phyloP scores from a whole-genome alignment of 1,140 invertebrate genomes.

The Calliopsis andreniformis region DNA sequence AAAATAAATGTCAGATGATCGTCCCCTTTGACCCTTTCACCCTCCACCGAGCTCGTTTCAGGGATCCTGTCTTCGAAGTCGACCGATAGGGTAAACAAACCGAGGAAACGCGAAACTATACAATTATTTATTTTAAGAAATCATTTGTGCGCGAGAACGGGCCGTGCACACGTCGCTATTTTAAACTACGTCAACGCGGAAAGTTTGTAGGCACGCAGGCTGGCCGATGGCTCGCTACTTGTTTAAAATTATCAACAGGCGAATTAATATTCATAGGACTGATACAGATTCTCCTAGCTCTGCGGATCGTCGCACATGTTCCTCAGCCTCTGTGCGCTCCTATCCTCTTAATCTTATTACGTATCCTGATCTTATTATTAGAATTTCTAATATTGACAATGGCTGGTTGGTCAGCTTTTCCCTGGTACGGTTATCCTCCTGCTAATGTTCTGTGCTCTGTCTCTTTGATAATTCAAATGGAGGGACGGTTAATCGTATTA shows the following conservation, averaged over 20 bases:
- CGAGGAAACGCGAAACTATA: not conserved
- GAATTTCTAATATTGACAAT: conserved; percentile 30
- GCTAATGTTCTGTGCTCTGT: too few relatives aligned
- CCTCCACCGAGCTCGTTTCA: too few relatives aligned
- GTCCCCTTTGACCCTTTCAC: not conserved
- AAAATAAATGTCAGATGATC: not conserved
- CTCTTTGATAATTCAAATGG: too few relatives aligned
- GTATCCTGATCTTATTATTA: conserved; percentile 38
- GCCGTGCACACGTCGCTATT: conserved; percentile 19
- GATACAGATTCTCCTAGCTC: not conserved
- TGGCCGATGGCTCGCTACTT: conserved; percentile 1
- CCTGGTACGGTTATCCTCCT: not conserved
- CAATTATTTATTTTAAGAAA: conserved; percentile 39
- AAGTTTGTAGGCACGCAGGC: not conserved
- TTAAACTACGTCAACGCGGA: conserved; percentile 19
- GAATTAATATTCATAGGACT: not conserved
- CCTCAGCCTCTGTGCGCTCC: not conserved
- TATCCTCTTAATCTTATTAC: conserved; percentile 35
- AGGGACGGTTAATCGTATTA: too few relatives aligned
- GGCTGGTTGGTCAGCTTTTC: not conserved
- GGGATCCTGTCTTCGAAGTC: too few relatives aligned
- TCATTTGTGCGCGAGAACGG: not conserved
- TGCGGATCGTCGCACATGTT: not conserved
- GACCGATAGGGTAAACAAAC: not conserved
- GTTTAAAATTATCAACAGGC: conserved; percentile 18